phyloP scores from a whole-genome alignment of 2,888 invertebrate species.

The Melitaea athalia region DNA sequence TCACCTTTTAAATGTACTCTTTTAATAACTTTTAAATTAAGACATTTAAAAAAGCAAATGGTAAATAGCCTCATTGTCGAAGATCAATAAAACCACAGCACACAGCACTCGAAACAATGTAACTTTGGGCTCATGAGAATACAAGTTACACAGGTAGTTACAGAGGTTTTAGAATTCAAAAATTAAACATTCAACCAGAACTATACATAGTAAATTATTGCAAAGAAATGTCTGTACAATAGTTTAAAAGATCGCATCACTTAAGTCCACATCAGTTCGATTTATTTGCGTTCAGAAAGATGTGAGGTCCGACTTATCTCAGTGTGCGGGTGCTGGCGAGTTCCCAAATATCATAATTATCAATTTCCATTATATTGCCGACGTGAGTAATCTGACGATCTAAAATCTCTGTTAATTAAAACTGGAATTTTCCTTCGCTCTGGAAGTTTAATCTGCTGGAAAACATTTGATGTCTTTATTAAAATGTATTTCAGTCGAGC shows the following conservation, averaged over 20 bases:
- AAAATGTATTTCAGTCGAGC: neutral
- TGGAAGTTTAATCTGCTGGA: neutral
- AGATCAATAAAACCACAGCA: too few species aligned
- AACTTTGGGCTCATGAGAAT: too few species aligned
- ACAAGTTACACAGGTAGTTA: too few species aligned
- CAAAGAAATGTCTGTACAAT: neutral
- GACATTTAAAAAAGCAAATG: too few species aligned
- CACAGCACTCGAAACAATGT: too few species aligned
- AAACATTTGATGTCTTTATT: neutral
- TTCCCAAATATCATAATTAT: slow-evolving; percentile 7
- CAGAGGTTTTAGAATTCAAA: too few species aligned
- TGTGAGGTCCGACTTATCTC: neutral
- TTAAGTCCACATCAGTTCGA: neutral
- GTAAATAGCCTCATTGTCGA: too few species aligned
- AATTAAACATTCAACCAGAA: too few species aligned
- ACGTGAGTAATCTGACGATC: neutral
- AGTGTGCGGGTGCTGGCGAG: neutral
- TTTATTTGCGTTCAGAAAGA: neutral
- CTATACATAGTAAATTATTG: too few species aligned
- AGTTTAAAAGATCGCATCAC: neutral
- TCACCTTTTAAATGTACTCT: too few species aligned
- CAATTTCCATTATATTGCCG: slow-evolving; percentile 1
- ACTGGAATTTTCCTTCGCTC: neutral
- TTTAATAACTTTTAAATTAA: too few species aligned
- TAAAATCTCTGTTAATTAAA: slow-evolving; percentile 2